These are phyloP conservation scores for Falco berigora DNA, from an alignment of 2,797 vertebrate genomes.

Conservation along the genomic window DNA sequence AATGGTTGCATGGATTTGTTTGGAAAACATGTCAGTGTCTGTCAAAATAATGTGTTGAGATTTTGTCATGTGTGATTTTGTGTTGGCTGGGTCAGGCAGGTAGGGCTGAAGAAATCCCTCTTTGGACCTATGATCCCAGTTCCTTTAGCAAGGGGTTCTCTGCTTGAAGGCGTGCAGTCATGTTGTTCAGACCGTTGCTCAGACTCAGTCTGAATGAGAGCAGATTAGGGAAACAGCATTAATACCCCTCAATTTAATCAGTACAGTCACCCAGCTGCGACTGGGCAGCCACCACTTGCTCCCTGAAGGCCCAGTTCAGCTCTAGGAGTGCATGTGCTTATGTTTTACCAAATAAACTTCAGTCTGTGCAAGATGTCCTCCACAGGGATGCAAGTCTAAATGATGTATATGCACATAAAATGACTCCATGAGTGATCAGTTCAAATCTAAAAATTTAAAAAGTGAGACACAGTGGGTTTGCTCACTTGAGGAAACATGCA, in stretches of 20 bases:
- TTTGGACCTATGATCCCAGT: not conserved
- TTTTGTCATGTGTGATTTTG: not conserved
- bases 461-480: not conserved
- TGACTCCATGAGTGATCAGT: not conserved
- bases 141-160: not conserved
- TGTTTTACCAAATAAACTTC: not conserved
- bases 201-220: not conserved
- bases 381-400: not conserved
- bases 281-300: not conserved
- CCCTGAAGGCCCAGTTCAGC: not conserved
- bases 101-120: not conserved
- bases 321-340: fast-evolving
- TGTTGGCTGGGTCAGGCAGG: not conserved
- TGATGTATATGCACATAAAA: not conserved
- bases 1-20: not conserved
- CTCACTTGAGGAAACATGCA: not conserved
- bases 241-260: not conserved
- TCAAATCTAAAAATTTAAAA: not conserved
- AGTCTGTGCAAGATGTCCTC: not conserved
- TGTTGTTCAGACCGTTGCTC: not conserved
- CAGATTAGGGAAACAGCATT: not conserved
- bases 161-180: not conserved
- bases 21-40: not conserved
- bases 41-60: not conserved
- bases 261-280: not conserved